Evolutionary conservation across 2,113 vertebrate species (phyloP).

Genomic region (Morone saxatilis): DNA sequence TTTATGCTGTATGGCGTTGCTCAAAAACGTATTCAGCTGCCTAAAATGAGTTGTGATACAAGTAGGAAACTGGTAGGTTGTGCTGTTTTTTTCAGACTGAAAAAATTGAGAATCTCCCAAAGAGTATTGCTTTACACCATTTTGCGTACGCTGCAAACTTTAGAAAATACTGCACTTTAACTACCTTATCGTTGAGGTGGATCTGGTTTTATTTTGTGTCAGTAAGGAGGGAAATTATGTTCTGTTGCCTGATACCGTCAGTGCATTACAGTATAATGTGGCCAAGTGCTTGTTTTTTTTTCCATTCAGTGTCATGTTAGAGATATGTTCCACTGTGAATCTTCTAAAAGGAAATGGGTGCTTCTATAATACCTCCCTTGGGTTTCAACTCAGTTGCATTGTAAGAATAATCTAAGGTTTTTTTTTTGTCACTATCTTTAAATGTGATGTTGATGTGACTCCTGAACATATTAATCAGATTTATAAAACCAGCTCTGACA

Average conservation of each 20-base stretch:
- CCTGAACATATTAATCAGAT: not conserved
- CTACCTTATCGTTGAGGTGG: slow-evolving; percentile 36
- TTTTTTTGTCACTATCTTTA: slow-evolving; percentile 1
- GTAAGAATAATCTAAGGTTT: not conserved
- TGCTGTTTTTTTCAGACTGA: slow-evolving; percentile 21
- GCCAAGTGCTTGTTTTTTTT: not conserved
- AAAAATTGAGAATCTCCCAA: slow-evolving; percentile 10
- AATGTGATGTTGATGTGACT: not conserved
- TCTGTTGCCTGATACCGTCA: not conserved
- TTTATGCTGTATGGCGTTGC: slow-evolving; percentile 23
- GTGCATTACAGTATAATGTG: not conserved
- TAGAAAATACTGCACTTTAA: slow-evolving; percentile 70
- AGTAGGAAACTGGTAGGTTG: not conserved
- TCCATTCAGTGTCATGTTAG: slow-evolving; percentile 20
- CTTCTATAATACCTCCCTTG: not conserved
- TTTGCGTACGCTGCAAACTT: slow-evolving; percentile 29
- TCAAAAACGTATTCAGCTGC: slow-evolving; percentile 7
- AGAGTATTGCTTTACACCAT: not conserved
- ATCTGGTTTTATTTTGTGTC: slow-evolving; percentile 8
- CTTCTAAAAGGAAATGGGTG: slow-evolving; percentile 22
- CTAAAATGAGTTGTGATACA: not conserved
- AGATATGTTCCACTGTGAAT: slow-evolving; percentile 64
- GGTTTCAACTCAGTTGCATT: slow-evolving; percentile 1
- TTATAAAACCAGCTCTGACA: not conserved
- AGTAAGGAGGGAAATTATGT: not conserved